Evolutionary conservation across 2,113 vertebrate genomes (phyloP), one percentile per base, ranked within the genome.

Genomic region (Sisor rabdophorus): DNA sequence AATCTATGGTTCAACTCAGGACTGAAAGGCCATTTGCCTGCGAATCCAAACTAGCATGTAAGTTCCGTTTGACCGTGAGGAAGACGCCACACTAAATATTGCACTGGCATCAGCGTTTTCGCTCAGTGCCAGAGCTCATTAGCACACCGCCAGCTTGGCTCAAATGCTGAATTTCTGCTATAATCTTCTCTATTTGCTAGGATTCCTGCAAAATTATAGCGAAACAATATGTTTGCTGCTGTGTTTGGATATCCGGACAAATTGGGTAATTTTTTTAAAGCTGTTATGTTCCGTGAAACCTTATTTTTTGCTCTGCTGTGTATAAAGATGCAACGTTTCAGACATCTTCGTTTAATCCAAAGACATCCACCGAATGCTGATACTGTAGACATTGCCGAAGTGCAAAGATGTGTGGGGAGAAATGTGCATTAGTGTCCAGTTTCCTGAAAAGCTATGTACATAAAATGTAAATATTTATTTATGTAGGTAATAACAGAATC

Each of bases 41-140:
- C 54, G 64, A 77, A 70, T 80, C 70, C 81, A 84, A 85, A 85
- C 40, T 77, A 75, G 77, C 77, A 36, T 70, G 78, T 59, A 79
- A 81, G 80, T 80, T 85, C 76, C 83, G 70, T 84, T 84, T 87
- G 84, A 88, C 83, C 80, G 78, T 64, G 79, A 86, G 83, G 76
- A 81, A 80, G 81, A 85, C 82, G 82, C 76, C 73, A 61, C 47
- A 61, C 75, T 78, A 85, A 82, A 84, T 86, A 81, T 77, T 40
- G 30, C 69, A 40, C 67, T 87, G 83, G 84, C 82, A 61, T 77
- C 69, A 76, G 76, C 13, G 69, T 65, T 79, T 73, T 75, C 70
- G 68, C 58, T 63, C 71, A 19, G 68, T 79, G 83, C 84, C 85
- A 85, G 77, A 76, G 64, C 81, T 82, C 82, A 78, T 87, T 85